Conservation (phyloP, 1,140 invertebrate genomes). For the Lepidurus couesii region DNA sequence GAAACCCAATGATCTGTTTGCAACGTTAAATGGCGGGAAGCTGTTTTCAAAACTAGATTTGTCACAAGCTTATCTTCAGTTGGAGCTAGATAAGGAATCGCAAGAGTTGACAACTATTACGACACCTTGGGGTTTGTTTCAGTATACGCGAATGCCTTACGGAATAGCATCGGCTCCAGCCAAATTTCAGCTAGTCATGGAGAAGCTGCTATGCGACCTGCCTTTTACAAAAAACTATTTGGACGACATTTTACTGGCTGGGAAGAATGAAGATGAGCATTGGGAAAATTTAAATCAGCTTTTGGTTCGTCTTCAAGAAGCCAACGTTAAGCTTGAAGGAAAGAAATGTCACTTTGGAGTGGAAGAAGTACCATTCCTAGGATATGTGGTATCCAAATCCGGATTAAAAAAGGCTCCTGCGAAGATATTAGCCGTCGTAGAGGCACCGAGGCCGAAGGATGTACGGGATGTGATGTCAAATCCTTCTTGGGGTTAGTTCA, state of each 20-base stretch:
- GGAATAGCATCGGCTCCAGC: constrained; percentile 36
- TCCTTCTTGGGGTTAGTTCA: constrained; percentile 14
- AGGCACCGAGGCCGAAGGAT: constrained; percentile 30
- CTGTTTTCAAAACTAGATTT: not conserved
- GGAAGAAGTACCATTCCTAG: constrained; percentile 31
- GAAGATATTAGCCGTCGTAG: constrained; percentile 30
- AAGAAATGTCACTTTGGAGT: constrained; percentile 38
- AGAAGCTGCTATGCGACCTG: not conserved
- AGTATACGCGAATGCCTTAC: constrained; percentile 40
- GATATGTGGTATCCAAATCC: constrained; percentile 26
- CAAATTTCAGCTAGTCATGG: not conserved
- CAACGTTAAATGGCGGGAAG: constrained; percentile 39
- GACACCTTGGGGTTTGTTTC: constrained; percentile 36
- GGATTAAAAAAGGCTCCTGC: constrained; percentile 31
- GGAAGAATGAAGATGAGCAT: constrained; percentile 35
- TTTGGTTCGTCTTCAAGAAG: constrained; percentile 17
- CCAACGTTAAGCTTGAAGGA: not conserved
- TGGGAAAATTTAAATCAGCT: constrained; percentile 36
- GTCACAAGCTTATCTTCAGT: not conserved
- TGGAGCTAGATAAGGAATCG: constrained; percentile 25
- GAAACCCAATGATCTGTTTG: constrained; percentile 42
- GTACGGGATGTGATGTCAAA: constrained; percentile 12
- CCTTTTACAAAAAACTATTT: not conserved
- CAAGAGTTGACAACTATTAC: not conserved
- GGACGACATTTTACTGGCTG: not conserved